phyloP scores from a whole-genome alignment of 2,888 invertebrate species.

The Drosophila helvetica region DNA sequence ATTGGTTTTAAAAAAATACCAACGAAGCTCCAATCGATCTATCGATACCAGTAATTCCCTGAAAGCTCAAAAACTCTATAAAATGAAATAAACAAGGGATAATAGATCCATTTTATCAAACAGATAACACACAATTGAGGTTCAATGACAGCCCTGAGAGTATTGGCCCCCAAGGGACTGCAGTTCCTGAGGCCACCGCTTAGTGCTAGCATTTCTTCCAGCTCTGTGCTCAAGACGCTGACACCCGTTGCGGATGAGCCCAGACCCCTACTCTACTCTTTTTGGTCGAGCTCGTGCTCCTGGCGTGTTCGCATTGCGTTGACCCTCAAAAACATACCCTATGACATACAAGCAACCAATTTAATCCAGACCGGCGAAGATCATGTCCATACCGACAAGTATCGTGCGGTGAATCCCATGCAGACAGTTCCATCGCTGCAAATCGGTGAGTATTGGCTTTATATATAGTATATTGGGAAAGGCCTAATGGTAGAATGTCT shows the following conservation, averaged over 20 bases:
- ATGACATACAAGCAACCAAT: constrained; percentile 94
- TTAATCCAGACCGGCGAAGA: constrained; percentile 92
- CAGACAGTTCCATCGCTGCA: constrained; percentile 96
- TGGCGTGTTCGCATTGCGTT: constrained; percentile 97
- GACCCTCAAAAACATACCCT: constrained; percentile 96
- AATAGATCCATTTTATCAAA: not conserved
- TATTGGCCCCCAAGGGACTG: not conserved
- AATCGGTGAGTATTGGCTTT: constrained; percentile 86
- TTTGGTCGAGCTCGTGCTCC: constrained; percentile 96
- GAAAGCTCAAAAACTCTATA: not conserved
- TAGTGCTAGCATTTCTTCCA: not conserved
- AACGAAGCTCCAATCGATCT: not conserved
- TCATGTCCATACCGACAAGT: constrained; percentile 92
- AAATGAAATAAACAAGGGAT: not conserved
- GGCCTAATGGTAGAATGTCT: too few species aligned
- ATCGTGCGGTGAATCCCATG: constrained; percentile 95
- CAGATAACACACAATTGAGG: not conserved
- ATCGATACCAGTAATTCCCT: not conserved
- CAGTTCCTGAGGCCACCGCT: not conserved
- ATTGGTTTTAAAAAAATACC: not conserved
- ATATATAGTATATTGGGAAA: not conserved
- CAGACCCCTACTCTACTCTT: constrained; percentile 91
- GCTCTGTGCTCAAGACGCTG: not conserved
- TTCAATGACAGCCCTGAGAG: constrained; percentile 15
- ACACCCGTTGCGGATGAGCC: not conserved